phyloP scores from a whole-genome alignment of 2,113 vertebrate species.

The Chrysemys picta region DNA sequence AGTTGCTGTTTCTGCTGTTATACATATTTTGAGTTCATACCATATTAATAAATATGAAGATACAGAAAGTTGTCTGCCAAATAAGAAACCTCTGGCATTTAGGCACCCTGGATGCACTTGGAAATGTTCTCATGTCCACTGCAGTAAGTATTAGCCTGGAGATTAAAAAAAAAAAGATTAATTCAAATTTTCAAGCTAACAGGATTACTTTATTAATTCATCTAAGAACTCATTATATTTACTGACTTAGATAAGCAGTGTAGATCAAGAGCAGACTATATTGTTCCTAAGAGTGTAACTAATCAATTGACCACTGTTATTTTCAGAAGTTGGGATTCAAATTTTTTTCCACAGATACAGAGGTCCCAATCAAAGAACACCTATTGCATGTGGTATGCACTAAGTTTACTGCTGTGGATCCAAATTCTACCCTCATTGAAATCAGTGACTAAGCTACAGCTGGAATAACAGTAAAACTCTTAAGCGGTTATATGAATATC shows the following conservation, averaged over 20 bases:
- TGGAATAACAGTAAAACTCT: neutral
- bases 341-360: neutral
- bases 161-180: neutral
- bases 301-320: neutral
- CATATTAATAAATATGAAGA: neutral
- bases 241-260: neutral
- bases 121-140: neutral
- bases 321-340: neutral
- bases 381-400: fast-evolving
- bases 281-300: neutral
- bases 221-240: neutral
- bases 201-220: neutral
- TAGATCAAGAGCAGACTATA: neutral
- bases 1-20: neutral
- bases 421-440: neutral
- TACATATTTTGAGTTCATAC: neutral
- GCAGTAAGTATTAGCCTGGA: neutral
- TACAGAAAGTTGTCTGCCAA: neutral
- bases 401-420: neutral
- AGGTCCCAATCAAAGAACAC: fast-evolving
- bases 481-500: neutral
- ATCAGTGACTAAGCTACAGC: neutral
- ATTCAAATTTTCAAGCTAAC: neutral
- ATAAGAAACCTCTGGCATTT: neutral
- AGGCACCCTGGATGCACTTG: neutral